A percentile compares a stretch with the other conserved stretches of the same genome.
phyloP scores from a whole-genome alignment of 2,888 invertebrate genomes.

The Kuschelorhynchus macadamiae region DNA sequence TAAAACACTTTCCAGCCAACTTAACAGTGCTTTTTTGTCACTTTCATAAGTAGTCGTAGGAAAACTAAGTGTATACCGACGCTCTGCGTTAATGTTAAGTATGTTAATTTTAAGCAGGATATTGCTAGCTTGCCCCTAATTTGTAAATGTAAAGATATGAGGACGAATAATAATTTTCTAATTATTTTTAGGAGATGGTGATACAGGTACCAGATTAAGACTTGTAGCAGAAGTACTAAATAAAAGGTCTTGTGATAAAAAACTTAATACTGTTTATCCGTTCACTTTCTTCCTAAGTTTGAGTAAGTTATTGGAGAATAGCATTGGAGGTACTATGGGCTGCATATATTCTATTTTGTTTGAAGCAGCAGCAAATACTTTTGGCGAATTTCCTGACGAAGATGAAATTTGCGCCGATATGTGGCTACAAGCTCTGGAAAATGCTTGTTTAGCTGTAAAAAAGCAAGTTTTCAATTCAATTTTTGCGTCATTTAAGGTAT shows the following conservation, averaged over 20 bases:
- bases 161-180: no score
- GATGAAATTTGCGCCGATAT: constrained; percentile 55
- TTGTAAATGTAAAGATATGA: no score
- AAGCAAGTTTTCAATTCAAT: constrained; percentile 54
- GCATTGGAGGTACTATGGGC: constrained; percentile 86
- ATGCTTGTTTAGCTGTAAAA: constrained; percentile 70
- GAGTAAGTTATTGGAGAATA: constrained; percentile 76
- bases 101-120: no score
- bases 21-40: no score
- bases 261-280: constrained; percentile 59
- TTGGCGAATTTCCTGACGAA: constrained; percentile 64
- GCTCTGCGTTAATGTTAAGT: no score
- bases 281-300: constrained; percentile 63
- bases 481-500: no score
- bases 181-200: constrained; percentile 72
- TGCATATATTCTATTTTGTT: constrained; percentile 85
- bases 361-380: constrained; percentile 74
- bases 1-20: no score
- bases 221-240: constrained; percentile 61
- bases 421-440: constrained; percentile 70
- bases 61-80: no score
- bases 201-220: constrained; percentile 74
- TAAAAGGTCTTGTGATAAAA: constrained; percentile 55
- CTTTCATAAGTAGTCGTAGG: no score
- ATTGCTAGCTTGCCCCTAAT: no score